phyloP scores from a whole-genome alignment of 2,113 vertebrate genomes.

The Myotis brandtii region DNA sequence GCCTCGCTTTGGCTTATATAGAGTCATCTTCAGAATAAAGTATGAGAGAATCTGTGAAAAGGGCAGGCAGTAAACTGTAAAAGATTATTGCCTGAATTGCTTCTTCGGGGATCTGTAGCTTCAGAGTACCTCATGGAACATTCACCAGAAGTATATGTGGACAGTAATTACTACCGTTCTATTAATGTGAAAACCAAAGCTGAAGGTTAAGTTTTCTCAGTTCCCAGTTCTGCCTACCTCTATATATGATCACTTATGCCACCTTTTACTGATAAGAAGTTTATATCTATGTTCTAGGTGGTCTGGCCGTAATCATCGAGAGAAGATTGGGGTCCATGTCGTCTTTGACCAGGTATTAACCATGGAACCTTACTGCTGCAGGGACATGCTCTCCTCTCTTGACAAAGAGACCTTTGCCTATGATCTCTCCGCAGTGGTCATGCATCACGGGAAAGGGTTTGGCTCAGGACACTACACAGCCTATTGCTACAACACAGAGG shows the following conservation, averaged over 20 bases:
- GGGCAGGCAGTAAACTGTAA: neutral
- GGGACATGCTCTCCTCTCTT: conserved; percentile 92
- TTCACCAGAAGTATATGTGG: neutral
- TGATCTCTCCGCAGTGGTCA: conserved; percentile 98
- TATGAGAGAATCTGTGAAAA: neutral
- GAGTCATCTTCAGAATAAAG: neutral
- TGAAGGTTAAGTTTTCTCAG: neutral
- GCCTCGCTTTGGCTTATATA: neutral
- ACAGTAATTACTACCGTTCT: neutral
- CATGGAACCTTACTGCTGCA: conserved; percentile 99
- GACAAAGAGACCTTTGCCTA: conserved; percentile 95
- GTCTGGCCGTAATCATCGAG: conserved; percentile 99
- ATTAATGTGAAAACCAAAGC: neutral
- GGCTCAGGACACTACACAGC: conserved; percentile 99
- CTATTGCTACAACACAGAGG: conserved; percentile 99
- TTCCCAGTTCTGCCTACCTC: neutral
- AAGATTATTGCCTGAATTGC: neutral
- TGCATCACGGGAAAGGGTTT: conserved; percentile 99
- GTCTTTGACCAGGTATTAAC: conserved; percentile 98
- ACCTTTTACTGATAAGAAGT: conserved; percentile 55
- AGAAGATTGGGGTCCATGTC: conserved; percentile 99
- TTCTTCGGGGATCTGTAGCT: conserved; percentile 35
- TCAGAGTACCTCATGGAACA: neutral
- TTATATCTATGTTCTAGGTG: conserved; percentile 89
- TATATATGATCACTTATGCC: neutral